Percentiles rank a stretch among this genome's conserved stretches.
phyloP scores from a whole-genome alignment of 2,113 vertebrate genomes.

The Columba janthina region DNA sequence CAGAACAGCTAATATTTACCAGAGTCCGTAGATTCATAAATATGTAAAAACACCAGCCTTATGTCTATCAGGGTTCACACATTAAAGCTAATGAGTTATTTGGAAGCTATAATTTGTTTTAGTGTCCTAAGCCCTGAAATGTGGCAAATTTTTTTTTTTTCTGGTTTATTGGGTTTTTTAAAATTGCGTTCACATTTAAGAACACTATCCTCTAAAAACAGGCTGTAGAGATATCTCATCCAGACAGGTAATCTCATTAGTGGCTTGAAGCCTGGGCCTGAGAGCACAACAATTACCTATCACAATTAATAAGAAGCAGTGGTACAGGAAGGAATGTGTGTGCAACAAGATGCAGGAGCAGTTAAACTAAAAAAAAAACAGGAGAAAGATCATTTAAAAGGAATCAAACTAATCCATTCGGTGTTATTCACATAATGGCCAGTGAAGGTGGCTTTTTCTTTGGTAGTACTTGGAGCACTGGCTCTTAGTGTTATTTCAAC shows the following conservation, averaged over 20 bases:
- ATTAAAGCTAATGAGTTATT: background rate
- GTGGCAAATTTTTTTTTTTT: background rate
- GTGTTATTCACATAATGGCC: background rate
- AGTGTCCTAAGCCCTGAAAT: background rate
- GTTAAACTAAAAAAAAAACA: background rate
- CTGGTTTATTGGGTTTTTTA: background rate
- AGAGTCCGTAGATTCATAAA: background rate
- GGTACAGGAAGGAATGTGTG: background rate
- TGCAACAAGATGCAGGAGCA: background rate
- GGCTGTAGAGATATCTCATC: background rate
- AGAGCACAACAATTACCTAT: background rate
- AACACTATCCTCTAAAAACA: background rate
- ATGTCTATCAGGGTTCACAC: background rate
- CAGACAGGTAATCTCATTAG: background rate
- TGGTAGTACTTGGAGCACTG: background rate
- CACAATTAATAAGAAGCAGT: background rate
- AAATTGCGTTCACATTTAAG: background rate
- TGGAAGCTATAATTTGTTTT: background rate
- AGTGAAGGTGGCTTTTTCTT: background rate
- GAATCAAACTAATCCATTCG: background rate
- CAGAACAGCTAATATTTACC: background rate
- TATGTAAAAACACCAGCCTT: background rate
- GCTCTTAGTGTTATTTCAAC: background rate
- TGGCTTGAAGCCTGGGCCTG: background rate
- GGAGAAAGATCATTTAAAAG: background rate